These are phyloP conservation scores for Lysiphlebus fabarum DNA, from an alignment of 1,140 invertebrate species.

Conservation along the genomic window DNA sequence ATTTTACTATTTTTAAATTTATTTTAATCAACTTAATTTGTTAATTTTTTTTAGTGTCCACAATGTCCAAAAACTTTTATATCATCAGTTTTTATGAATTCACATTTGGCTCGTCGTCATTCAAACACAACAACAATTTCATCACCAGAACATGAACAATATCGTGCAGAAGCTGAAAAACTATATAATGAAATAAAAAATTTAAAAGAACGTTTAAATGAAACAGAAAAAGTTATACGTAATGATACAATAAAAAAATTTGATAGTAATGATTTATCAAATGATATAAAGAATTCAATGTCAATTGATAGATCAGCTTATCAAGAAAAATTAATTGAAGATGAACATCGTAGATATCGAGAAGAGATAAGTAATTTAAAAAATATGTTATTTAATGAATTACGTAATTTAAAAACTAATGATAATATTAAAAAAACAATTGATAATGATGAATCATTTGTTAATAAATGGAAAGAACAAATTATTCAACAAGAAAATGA, in stretches of 20 bases:
- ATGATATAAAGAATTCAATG: constrained; percentile 35
- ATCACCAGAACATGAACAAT: constrained; percentile 43
- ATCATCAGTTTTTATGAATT: constrained; percentile 42
- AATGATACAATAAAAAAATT: constrained; percentile 43
- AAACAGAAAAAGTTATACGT: constrained; percentile 55
- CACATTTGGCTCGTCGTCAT: constrained; percentile 45
- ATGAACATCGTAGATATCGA: constrained; percentile 52
- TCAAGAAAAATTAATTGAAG: constrained; percentile 41
- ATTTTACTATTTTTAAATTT: constrained; percentile 5
- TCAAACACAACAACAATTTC: constrained; percentile 27
- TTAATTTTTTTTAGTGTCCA: constrained; percentile 40
- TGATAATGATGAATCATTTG: constrained; percentile 9
- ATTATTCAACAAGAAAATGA: constrained; percentile 46
- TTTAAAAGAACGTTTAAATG: constrained; percentile 59
- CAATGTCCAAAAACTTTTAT: constrained; percentile 51
- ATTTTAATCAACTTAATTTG: neutral
- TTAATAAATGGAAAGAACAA: constrained; percentile 34
- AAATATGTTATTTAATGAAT: constrained; percentile 42
- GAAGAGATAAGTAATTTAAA: constrained; percentile 44
- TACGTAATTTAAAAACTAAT: constrained; percentile 32
- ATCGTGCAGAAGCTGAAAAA: constrained; percentile 56
- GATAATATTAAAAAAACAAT: constrained; percentile 31
- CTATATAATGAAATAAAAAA: constrained; percentile 60
- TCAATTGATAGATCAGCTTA: constrained; percentile 25
- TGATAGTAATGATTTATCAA: constrained; percentile 42